Evolutionary conservation across 2,113 vertebrate species (phyloP), one percentile per base, ranked within the genome.

Genomic region (Casuarius casuarius): DNA sequence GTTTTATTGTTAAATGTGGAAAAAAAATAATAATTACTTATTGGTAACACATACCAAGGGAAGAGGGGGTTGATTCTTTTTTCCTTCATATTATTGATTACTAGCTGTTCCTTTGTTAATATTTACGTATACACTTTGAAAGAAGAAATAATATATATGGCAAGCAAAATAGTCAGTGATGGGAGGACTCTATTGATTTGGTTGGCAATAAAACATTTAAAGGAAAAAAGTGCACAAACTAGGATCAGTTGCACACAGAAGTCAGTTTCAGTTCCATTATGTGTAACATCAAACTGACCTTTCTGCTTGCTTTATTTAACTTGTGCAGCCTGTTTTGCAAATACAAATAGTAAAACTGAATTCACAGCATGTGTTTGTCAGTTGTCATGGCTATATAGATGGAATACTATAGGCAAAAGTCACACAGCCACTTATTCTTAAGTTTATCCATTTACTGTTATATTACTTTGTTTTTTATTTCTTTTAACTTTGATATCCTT

Each of bases 1-100:
- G 75, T 96, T 97, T 97, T 95, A 93, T 75, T 89, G 88, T 95
- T 95, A 97, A 85, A 77, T 62, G 46, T 61, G 66, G 29, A 61
- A 92, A 86, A 95, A 79, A 81, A 72, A 46, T 59, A 94, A 48
- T 91, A 96, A 95, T 97, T 97, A 89, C 19, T 96, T 74, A 87
- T 26, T 71, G 44, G 74, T 92, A 96, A 72, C 94, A 93, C 12
- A 10, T 67, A 73, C 63, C 35, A 58, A 91, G 80, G 74, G 62
- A 97, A 83, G 42, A 94, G 33, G 9, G 4, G 31, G 19, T 33
- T 33, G 29, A 59, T 59, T 59, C 56, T 46, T 49, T 13, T 86
- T 87, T 86, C 7, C 10, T 25, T 71, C 58, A 19, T 92, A 62
- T 86, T 96, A 31, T 61, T 89, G 31, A 62, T 79, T 89, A 74